Percentiles rank a stretch among this genome's conserved stretches.
These are phyloP conservation scores for Ooceraea biroi DNA, from an alignment of 1,140 invertebrate genomes.

Conservation along the genomic window DNA sequence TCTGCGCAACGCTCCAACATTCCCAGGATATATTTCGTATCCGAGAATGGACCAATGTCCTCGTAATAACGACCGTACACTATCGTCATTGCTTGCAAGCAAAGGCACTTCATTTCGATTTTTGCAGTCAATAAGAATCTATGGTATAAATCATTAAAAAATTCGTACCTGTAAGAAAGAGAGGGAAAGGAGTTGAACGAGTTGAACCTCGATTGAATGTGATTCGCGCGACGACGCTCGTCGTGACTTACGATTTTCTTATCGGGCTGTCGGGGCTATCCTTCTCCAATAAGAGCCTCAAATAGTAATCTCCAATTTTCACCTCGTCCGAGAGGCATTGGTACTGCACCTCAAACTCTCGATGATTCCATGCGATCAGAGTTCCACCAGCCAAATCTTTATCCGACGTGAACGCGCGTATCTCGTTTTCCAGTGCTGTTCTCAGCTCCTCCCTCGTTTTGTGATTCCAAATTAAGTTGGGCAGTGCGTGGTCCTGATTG, in stretches of 20 bases:
- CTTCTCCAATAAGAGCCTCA: constrained; percentile 97
- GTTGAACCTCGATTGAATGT: background rate
- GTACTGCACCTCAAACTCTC: constrained; percentile 98
- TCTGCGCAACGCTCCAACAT: constrained; percentile 95
- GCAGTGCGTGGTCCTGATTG: constrained; percentile 96
- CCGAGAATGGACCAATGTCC: constrained; percentile 98
- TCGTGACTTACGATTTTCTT: constrained; percentile 91
- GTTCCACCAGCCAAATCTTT: constrained; percentile 94
- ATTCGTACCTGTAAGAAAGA: constrained; percentile 95
- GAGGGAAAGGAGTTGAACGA: no score
- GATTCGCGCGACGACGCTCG: background rate
- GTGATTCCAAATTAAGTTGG: constrained; percentile 99
- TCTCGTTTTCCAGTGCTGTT: constrained; percentile 97
- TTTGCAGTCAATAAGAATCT: constrained; percentile 96
- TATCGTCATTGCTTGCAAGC: constrained; percentile 98
- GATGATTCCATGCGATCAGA: constrained; percentile 98
- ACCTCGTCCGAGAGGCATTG: constrained; percentile 98
- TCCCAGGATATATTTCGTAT: constrained; percentile 98
- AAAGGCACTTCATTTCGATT: constrained; percentile 97
- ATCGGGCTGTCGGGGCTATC: constrained; percentile 95
- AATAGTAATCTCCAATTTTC: constrained; percentile 99
- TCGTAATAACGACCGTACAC: constrained; percentile 98
- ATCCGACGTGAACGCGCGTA: constrained; percentile 95
- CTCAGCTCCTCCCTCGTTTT: constrained; percentile 98
- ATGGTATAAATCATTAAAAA: constrained; percentile 99